Evolutionary conservation across 2,888 invertebrate species (phyloP), one percentile per base, ranked within the genome.

Genomic region (Chrysotoxum bicinctum): DNA sequence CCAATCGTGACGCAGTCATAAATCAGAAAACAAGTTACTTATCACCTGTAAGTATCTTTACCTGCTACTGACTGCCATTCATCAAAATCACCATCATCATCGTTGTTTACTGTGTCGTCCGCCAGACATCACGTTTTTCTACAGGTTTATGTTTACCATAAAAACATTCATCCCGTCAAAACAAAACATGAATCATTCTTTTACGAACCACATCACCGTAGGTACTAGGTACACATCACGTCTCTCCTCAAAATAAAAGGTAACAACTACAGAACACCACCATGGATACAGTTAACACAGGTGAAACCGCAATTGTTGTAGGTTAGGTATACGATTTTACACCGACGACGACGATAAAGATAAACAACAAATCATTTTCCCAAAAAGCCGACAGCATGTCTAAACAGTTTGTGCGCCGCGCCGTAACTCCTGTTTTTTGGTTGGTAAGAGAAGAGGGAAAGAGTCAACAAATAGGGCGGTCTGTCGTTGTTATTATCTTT

Each of bases 1-100:
- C 85, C 85, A 85, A 85, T 85, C 85, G 43, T 77, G 58, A 76
- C 73, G 68, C 45, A 69, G 56, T 80, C 85, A 85, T 85, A 85
- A 85, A 85, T 81, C 81, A 77, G n/a, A 56, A 40, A 62, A 56
- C 68, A 76, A 85, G 30, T 69, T 81, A 81, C 81, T 85, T 85
- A 85, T 85, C 81, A 85, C 85, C 85, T 85, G 85, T 74, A 58
- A 50, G 76, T 85, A 81, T 73, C 81, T 81, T 32, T 85, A 81
- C 85, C 85, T 81, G 85, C 72, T 64, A 73, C 69, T 50, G 81
- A 60, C 45, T 73, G 54, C 68, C 76, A 81, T 77, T 81, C 77
- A 81, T 85, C 81, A 74, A 68, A 80, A 72, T 72, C 70, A 75
- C 48, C 50, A 40, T 40, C 43, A 56, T 66, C 35, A 50, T 45